Percentiles rank a stretch among this genome's conserved stretches.
Conservation (phyloP, 2,797 vertebrate genomes). For the Ataeniobius toweri region DNA sequence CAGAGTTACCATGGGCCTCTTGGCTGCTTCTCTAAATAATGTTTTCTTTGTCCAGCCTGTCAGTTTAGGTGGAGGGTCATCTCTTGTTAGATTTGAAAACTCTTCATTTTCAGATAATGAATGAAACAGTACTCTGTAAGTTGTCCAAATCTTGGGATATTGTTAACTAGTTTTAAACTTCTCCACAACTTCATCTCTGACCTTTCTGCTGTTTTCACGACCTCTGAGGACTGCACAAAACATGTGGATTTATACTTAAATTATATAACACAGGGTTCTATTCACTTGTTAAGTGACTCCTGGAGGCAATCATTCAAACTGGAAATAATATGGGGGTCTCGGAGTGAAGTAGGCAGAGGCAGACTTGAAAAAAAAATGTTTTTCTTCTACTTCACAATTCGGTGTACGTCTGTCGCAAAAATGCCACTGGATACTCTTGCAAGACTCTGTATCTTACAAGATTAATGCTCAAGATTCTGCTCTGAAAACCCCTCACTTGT, state of each 20-base stretch:
- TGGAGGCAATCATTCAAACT: no score
- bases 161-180: neutral
- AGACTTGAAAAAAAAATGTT: neutral
- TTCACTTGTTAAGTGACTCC: neutral
- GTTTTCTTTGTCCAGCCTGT: neutral
- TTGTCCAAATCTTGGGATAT: neutral
- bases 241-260: neutral
- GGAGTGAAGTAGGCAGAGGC: neutral
- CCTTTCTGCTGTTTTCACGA: no score
- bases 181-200: neutral
- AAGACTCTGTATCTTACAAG: neutral
- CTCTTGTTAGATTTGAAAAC: neutral
- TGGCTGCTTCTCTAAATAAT: neutral
- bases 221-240: neutral
- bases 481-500: conserved; percentile 82
- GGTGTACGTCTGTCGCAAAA: neutral
- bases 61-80: neutral
- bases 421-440: neutral
- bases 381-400: neutral
- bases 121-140: neutral
- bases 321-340: neutral
- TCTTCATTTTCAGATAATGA: neutral
- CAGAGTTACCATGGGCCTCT: no score
- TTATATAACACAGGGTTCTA: neutral
- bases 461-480: neutral